Evolutionary conservation across 2,113 vertebrate species (phyloP), one percentile per base, ranked within the genome.

Genomic region (Alethe diademata): DNA sequence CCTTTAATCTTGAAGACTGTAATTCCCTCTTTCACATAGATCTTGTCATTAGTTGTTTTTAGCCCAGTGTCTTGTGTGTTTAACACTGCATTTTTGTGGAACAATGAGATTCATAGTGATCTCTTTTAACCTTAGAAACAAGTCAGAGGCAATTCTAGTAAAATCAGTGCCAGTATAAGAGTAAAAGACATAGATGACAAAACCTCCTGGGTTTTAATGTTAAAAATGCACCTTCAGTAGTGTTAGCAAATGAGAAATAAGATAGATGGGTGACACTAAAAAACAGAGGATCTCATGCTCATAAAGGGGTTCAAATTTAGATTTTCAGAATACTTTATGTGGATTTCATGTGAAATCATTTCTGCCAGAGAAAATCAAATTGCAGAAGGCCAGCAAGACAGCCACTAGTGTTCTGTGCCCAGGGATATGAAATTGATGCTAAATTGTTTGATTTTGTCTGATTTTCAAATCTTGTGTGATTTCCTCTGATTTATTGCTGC

Each of bases 21-120:
- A 62, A 93, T 65, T 89, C 74, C 33, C 45, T 88, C 23, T 92
- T 89, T 40, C 47, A 72, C 25, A 67, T 6, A 86, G 31, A 53
- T 69, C n/a, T 78, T 71, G 45, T 72, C 29, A 84, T 74, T 78
- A 69, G 35, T 18, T 83, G 25, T 4, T 73, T 87, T 72, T 24
- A 82, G 19, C 61, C 4, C 57, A 75, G 14, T 29, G 53, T 61
- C 18, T 56, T 86, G 19, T 66, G 35, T 57, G 11, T 64, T 86
- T 72, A 57, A 45, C 23, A 26, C 6, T 65, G 18, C 4, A 10
- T 69, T 87, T 93, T 69, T 57, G 20, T 50, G 66, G 33, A 84
- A 36, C 50, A 69, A 7, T 47, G 61, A 76, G 20, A 38, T 5
- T 78, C 19, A 42, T 12, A 47, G 43, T 67, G 35, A 42, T 78